Evolutionary conservation across 2,797 vertebrate species (phyloP).

Genomic region (Acridotheres tristis): DNA sequence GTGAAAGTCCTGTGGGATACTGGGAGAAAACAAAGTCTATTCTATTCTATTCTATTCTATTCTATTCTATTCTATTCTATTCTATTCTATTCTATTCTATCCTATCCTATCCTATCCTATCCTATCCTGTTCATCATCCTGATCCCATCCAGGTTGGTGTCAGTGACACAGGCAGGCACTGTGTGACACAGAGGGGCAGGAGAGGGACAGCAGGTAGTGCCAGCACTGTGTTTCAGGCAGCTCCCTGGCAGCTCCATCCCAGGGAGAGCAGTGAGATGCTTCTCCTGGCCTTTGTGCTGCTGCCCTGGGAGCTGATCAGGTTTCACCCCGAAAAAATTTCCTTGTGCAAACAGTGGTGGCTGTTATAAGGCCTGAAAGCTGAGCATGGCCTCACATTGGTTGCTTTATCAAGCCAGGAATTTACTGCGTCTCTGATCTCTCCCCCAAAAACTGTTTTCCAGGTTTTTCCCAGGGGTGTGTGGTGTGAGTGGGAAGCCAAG

Average conservation of each 20-base stretch:
- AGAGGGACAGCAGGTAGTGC: background rate
- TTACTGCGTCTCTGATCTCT: background rate
- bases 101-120: background rate
- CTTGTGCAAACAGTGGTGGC: slow-evolving; percentile 30
- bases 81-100: background rate
- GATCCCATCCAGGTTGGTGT: background rate
- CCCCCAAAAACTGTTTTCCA: background rate
- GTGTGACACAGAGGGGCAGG: background rate
- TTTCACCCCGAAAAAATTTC: slow-evolving; percentile 44
- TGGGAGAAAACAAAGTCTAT: background rate
- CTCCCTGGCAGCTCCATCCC: background rate
- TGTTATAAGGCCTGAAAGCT: background rate
- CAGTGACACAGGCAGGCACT: rapidly evolving
- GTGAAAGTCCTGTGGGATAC: background rate
- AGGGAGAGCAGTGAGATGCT: background rate
- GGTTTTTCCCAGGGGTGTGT: background rate
- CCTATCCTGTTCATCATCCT: background rate
- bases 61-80: background rate
- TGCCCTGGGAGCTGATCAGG: background rate
- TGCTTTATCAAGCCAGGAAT: background rate
- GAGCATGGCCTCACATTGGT: background rate
- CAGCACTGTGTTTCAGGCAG: background rate
- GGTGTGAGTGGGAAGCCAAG: background rate
- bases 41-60: no score
- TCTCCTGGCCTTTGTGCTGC: background rate